phyloP scores from a whole-genome alignment of 2,888 invertebrate genomes.

The Belgica antarctica region DNA sequence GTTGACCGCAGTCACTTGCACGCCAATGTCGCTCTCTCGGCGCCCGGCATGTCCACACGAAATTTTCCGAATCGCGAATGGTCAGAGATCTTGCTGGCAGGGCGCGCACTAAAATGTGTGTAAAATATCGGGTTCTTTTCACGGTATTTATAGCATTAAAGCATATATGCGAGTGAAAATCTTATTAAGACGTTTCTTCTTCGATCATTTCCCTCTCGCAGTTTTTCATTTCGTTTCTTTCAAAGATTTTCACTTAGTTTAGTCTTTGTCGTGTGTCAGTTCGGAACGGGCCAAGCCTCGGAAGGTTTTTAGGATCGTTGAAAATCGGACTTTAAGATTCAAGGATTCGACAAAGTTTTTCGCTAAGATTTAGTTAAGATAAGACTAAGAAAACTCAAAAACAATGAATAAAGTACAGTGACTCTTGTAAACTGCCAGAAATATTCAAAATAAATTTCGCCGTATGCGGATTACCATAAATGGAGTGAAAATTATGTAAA shows the following conservation, averaged over 20 bases:
- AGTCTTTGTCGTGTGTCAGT: constrained; percentile 21
- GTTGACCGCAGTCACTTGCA: background rate
- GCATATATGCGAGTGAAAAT: constrained; percentile 36
- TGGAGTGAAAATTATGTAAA: constrained; percentile 30
- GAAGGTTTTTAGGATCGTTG: background rate
- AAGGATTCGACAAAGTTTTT: background rate
- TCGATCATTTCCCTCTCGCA: constrained; percentile 15
- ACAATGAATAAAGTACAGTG: background rate
- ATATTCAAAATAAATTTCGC: constrained; percentile 8
- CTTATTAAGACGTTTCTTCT: constrained; percentile 22
- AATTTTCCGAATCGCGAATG: constrained; percentile 14
- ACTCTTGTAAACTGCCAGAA: background rate
- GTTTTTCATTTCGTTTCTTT: constrained; percentile 19
- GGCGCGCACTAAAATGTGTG: constrained; percentile 33
- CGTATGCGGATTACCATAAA: constrained; percentile 25
- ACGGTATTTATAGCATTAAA: constrained; percentile 29
- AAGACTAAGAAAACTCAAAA: background rate
- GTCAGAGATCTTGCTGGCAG: constrained; percentile 36
- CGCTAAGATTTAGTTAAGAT: background rate
- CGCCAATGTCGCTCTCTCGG: background rate
- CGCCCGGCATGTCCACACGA: constrained; percentile 6
- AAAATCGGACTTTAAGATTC: background rate
- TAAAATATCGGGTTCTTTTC: constrained; percentile 30
- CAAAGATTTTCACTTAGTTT: constrained; percentile 40
- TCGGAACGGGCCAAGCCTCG: background rate